A percentile compares a stretch with the other conserved stretches of the same genome.
Evolutionary conservation across 2,888 invertebrate species (phyloP).

Genomic region (Microdon myrmicae): DNA sequence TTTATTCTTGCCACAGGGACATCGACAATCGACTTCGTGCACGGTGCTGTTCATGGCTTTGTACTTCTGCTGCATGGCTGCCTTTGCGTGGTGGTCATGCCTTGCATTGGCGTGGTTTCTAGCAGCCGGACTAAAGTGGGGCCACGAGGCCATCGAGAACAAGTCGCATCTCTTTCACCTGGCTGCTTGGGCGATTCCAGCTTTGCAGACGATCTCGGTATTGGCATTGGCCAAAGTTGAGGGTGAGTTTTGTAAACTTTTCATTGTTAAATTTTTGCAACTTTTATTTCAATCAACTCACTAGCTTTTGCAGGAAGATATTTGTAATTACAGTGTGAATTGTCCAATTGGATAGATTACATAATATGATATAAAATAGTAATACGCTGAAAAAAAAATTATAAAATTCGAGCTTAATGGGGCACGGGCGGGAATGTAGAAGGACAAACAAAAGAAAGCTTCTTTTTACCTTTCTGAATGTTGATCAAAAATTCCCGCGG

Average conservation of each 20-base stretch:
- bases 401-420: slow-evolving; percentile 30
- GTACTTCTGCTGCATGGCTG: slow-evolving; percentile 96
- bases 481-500: too few relatives aligned
- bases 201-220: slow-evolving; percentile 93
- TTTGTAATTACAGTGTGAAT: slow-evolving; percentile 19
- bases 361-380: slow-evolving; percentile 32
- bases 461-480: too few relatives aligned
- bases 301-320: slow-evolving; percentile 23
- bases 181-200: slow-evolving; percentile 97
- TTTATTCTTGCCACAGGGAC: slow-evolving; percentile 60
- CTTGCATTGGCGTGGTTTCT: slow-evolving; percentile 96
- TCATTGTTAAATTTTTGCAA: not conserved
- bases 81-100: slow-evolving; percentile 98
- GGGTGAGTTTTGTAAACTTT: slow-evolving; percentile 70
- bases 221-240: slow-evolving; percentile 96
- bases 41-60: slow-evolving; percentile 96
- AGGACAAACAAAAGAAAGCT: slow-evolving; percentile 19
- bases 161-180: slow-evolving; percentile 97
- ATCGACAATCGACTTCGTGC: slow-evolving; percentile 72
- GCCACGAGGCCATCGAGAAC: slow-evolving; percentile 96
- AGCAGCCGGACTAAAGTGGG: slow-evolving; percentile 97
- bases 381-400: slow-evolving; percentile 39
- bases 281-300: slow-evolving; percentile 10
- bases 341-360: not conserved
- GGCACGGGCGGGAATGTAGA: slow-evolving; percentile 9